A percentile compares a stretch with the other conserved stretches of the same genome.
Evolutionary conservation across 2,888 invertebrate genomes (phyloP).

Genomic region (Aporophyla lueneburgensis): DNA sequence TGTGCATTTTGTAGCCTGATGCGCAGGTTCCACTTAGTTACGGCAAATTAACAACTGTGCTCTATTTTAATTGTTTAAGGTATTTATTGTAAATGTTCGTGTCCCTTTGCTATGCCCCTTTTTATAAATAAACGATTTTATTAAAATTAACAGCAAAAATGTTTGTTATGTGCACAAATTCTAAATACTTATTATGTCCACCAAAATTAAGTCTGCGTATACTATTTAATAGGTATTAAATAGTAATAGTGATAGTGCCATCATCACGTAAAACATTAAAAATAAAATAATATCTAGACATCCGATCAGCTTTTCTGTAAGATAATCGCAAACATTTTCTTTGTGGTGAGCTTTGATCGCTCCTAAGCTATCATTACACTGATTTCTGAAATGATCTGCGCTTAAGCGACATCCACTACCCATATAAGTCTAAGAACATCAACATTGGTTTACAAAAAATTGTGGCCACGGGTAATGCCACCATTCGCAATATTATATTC

Average conservation of each 20-base stretch:
- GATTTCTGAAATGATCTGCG: constrained; percentile 63
- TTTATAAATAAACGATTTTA: too few relatives aligned
- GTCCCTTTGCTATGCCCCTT: too few relatives aligned
- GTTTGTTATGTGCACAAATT: background rate
- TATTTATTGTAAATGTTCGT: too few relatives aligned
- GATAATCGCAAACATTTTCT: constrained; percentile 68
- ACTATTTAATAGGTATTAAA: too few relatives aligned
- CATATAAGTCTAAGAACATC: constrained; percentile 46
- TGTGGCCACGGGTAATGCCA: constrained; percentile 30
- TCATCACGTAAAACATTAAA: constrained; percentile 73
- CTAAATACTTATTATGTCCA: background rate
- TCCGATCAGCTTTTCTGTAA: constrained; percentile 61
- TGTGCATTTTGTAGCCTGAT: too few relatives aligned
- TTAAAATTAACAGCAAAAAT: too few relatives aligned
- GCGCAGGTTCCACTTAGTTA: too few relatives aligned
- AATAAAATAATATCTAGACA: constrained; percentile 59
- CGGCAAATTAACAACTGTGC: too few relatives aligned
- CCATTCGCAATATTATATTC: constrained; percentile 8
- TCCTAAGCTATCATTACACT: constrained; percentile 66
- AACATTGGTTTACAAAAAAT: constrained; percentile 54
- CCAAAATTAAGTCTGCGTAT: background rate
- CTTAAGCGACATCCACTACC: constrained; percentile 54
- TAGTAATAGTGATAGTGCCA: background rate
- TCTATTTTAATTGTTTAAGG: too few relatives aligned
- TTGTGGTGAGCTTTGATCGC: constrained; percentile 71